Base-by-base conservation (phyloP, 2,113 vertebrate species). In the Neopipo cinnamomea region DNA sequence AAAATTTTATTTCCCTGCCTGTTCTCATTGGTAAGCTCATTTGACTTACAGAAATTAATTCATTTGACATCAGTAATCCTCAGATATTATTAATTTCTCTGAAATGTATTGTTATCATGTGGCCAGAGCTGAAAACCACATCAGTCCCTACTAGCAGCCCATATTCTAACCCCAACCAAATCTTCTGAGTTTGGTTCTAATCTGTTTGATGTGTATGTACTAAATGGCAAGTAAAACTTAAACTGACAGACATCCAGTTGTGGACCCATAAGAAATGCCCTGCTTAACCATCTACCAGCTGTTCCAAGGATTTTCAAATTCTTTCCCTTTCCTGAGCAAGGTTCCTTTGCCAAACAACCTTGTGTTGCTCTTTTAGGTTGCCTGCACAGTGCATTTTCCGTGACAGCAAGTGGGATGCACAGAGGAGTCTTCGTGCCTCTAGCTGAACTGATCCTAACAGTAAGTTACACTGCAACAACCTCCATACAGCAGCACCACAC, bases 401-500 rank as follows among this genome's bases (percentile, higher is more conserved):
- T 70, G 67, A 27, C 21, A 49, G n/a, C 1, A 0, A 4, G 5
- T n/a, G 5, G 1, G 37, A 33, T 12, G 25, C 35, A 7, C 8
- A 30, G n/a, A n/a, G 33, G 55, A 81, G 17, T 7, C 79, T 30
- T 23, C 2, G 3, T 25, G 46, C 31, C 16, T 41, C 52, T 10
- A 16, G 21, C 41, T 62, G 17, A 17, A 24, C 8, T 5, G 20
- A 19, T 42, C 28, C 61, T 31, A 18, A 14, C 4, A 22, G 25
- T 13, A 12, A 71, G 2, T 3, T 16, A 1, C 28, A 11, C 12
- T 1, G 1, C 58, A 41, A 10, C 22, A n/a, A 21, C 37, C 0
- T 2, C 31, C 0, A 0, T 6, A 10, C 8, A 52, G 21, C 42
- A 42, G 18, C 2, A 0, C 24, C 35, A 20, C 76, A 47, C 5